Base-by-base conservation (phyloP, 2,888 invertebrate genomes). In the Seira ritae region DNA sequence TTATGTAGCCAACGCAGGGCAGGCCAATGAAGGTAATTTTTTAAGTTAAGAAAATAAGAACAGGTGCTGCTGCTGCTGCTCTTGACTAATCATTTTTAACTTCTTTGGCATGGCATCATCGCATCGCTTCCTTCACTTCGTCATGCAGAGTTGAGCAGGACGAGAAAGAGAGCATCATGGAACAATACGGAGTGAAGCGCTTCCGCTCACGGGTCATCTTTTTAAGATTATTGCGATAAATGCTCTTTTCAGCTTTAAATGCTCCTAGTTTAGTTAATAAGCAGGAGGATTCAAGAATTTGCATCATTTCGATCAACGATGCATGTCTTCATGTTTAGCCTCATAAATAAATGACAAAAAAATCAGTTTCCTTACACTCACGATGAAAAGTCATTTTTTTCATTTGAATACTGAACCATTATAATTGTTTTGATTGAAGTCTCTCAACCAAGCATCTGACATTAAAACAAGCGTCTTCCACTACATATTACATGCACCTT, bases 91-190 rank as follows among this genome's bases (percentile, higher is more conserved):
- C 73, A 80, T 84, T 80, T 80, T 46, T 66, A 22, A 68, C 46
- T 42, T 73, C 42, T 80, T 84, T 84, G 72, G 76, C 74, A 85
- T 71, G 31, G 31, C 31, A 31, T 31, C 31, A 31, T 31, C 31
- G 31, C 31, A 31, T 31, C 31, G 31, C 31, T 31, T 31, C 31
- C 31, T 31, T 31, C 8, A 55, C 78, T 62, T 78, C 85, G 85
- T 85, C 85, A 85, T 85, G 81, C 85, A 78, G 78, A 66, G 62
- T 69, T 81, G 85, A 82, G 68, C 80, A 84, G 75, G 80, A 42
- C 73, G 55, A 55, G 55, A 17, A 17, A 55, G 55, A 55, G 55
- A 55, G 55, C 55, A 65, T 8, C 6, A 8, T 12, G 4, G 12
- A 65, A 20, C 10, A 65, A 19, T 19, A 20, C 31, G n/a, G n/a